Conservation (phyloP, 1,140 invertebrate species). For the Argopecten irradians region DNA sequence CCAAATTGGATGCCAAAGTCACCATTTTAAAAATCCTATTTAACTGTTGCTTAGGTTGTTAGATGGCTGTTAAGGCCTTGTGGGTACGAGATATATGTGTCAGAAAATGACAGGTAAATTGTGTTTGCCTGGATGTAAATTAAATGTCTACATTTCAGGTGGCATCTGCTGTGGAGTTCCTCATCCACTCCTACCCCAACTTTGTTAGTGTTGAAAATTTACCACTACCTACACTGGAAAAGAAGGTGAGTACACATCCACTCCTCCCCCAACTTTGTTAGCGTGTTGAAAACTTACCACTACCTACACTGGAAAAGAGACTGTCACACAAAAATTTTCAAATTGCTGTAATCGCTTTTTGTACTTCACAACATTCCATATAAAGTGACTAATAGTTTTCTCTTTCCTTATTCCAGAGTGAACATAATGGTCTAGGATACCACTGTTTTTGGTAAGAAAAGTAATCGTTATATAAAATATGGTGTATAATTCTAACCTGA, state of each 20-base stretch:
- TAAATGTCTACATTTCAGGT: conserved; percentile 70
- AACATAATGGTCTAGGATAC: too few species aligned
- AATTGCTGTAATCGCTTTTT: too few species aligned
- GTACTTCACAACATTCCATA: too few species aligned
- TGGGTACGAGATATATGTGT: too few species aligned
- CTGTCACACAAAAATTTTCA: too few species aligned
- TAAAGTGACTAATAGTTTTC: too few species aligned
- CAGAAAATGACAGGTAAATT: not conserved
- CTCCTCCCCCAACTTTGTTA: not conserved
- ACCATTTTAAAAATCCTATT: not conserved
- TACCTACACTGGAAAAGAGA: conserved; percentile 81
- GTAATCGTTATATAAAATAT: too few species aligned
- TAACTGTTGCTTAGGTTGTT: not conserved
- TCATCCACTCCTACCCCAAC: conserved; percentile 87
- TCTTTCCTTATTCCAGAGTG: too few species aligned
- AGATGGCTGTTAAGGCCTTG: too few species aligned
- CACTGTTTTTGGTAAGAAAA: too few species aligned
- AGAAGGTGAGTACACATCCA: conserved; percentile 80
- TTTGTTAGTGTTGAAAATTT: conserved; percentile 86
- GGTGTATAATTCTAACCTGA: too few species aligned
- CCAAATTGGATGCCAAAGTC: too few species aligned
- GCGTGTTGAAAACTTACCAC: conserved; percentile 81
- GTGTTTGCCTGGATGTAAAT: not conserved
- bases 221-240: conserved; percentile 81
- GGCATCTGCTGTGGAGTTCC: conserved; percentile 83